Percentiles rank a stretch among this genome's conserved stretches.
Evolutionary conservation across 2,797 vertebrate species (phyloP).

Genomic region (Hyperoplus immaculatus): DNA sequence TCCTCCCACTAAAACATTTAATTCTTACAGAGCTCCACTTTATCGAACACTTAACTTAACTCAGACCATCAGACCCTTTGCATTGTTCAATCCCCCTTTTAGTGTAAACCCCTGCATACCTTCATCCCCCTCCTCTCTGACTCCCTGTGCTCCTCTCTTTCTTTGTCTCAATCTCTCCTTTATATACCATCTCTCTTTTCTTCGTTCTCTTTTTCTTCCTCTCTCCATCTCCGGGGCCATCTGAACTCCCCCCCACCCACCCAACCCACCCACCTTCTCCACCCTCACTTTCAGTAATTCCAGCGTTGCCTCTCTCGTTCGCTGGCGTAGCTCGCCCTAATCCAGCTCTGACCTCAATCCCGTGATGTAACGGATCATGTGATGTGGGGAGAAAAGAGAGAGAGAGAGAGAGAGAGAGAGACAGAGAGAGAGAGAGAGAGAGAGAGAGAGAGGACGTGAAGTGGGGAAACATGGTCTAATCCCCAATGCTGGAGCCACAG

Average conservation of each 20-base stretch:
- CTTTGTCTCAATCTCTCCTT: constrained; percentile 48
- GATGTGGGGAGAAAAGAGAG: constrained; percentile 67
- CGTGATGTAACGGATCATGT: constrained; percentile 89
- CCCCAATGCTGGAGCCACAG: constrained; percentile 59
- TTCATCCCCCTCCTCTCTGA: constrained; percentile 10
- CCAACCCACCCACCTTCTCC: constrained; percentile 29
- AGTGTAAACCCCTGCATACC: constrained; percentile 38
- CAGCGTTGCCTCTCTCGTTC: constrained; percentile 64
- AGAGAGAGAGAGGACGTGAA: constrained; percentile 55
- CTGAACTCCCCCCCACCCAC: constrained; percentile 26
- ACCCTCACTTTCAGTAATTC: constrained; percentile 76
- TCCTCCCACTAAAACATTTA: constrained; percentile 4
- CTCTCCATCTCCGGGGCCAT: constrained; percentile 46
- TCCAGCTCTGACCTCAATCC: constrained; percentile 89
- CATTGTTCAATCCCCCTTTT: constrained; percentile 53
- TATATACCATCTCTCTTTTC: constrained; percentile 13
- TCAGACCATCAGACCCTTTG: constrained; percentile 40
- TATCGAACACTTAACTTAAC: constrained; percentile 26
- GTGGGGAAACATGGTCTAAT: constrained; percentile 82
- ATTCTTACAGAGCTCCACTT: constrained; percentile 32
- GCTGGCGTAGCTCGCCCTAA: constrained; percentile 76
- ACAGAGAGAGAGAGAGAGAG: constrained; percentile 49
- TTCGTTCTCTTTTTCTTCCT: constrained; percentile 33
- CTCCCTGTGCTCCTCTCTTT: constrained; percentile 22
- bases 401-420: constrained; percentile 46